Evolutionary conservation across 2,113 vertebrate species (phyloP).

Genomic region (Podiceps cristatus): DNA sequence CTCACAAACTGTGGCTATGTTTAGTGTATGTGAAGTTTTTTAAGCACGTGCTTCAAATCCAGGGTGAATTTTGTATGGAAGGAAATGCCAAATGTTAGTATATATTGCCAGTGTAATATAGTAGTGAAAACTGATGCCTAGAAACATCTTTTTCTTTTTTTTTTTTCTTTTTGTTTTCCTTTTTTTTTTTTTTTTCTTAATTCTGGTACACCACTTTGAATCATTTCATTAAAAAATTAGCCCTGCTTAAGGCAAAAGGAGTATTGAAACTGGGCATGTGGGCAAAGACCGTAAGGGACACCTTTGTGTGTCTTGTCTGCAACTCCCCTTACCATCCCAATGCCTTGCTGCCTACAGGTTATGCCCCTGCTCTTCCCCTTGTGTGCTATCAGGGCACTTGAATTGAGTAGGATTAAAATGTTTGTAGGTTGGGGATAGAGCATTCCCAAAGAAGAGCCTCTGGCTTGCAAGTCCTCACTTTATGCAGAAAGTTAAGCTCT

Average conservation of each 20-base stretch:
- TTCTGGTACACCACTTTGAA: neutral
- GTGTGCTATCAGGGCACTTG: neutral
- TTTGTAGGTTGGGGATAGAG: neutral
- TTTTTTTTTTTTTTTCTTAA: neutral
- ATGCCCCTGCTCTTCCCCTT: neutral
- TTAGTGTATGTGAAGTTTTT: neutral
- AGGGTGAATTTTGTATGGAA: neutral
- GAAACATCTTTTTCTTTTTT: neutral
- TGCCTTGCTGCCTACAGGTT: neutral
- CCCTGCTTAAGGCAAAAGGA: neutral
- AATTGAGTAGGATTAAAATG: neutral
- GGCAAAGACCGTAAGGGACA: neutral
- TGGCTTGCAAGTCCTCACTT: neutral
- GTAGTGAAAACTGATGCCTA: neutral
- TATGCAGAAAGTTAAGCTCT: neutral
- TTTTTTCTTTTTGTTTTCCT: neutral
- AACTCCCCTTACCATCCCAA: neutral
- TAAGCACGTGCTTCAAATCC: neutral
- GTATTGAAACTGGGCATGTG: neutral
- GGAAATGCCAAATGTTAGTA: neutral
- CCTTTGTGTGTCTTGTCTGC: neutral
- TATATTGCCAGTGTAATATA: neutral
- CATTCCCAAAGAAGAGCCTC: neutral
- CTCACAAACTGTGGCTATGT: neutral
- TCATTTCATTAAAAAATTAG: neutral